These are phyloP conservation scores for Chironomus tepperi DNA, from an alignment of 1,140 invertebrate species.

Conservation along the genomic window DNA sequence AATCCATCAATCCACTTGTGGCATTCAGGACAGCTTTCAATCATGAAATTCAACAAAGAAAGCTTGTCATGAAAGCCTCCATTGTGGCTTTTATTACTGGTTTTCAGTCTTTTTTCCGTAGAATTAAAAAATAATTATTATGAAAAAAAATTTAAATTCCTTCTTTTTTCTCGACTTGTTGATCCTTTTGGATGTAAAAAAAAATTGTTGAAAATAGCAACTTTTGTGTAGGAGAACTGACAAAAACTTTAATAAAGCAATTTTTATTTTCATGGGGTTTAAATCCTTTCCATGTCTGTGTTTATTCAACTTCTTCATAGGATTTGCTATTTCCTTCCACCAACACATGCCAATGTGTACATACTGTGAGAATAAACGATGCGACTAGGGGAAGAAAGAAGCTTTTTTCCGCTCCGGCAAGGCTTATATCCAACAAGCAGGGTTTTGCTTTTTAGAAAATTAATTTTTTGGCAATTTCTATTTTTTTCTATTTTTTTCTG, in stretches of 20 bases:
- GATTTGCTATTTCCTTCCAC: not conserved
- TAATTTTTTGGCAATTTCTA: too few species aligned
- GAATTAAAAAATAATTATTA: too few species aligned
- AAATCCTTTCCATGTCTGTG: not conserved
- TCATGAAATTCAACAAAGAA: too few species aligned
- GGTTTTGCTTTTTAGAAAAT: not conserved
- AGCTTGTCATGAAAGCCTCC: too few species aligned
- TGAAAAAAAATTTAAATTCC: not conserved
- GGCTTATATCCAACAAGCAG: not conserved
- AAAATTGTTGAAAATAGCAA: too few species aligned
- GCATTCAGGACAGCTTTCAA: too few species aligned
- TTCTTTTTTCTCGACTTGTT: not conserved
- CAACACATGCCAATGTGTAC: not conserved
- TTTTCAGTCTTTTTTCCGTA: too few species aligned
- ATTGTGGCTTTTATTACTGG: too few species aligned
- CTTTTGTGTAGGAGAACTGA: too few species aligned
- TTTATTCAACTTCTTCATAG: not conserved
- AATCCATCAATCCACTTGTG: too few species aligned
- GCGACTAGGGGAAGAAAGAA: not conserved
- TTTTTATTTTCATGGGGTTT: not conserved
- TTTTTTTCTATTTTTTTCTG: too few species aligned
- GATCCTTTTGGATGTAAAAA: not conserved
- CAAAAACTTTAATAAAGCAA: constrained; percentile 14
- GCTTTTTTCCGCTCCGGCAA: not conserved
- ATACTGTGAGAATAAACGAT: not conserved